Evolutionary conservation across 2,113 vertebrate genomes (phyloP).

Genomic region (Rhipidura dahli): DNA sequence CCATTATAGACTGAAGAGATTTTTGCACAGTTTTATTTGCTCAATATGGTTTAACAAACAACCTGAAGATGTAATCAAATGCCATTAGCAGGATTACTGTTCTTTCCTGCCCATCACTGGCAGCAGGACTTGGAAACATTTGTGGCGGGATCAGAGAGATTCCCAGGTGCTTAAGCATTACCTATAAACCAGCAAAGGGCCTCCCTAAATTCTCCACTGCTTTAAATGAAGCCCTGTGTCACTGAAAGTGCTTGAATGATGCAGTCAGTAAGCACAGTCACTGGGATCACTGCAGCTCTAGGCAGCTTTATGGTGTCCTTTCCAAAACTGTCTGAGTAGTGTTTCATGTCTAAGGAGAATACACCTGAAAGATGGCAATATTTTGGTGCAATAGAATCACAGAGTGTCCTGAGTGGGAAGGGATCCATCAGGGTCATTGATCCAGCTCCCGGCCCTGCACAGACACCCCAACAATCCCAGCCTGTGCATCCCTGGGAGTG

Average conservation of each 20-base stretch:
- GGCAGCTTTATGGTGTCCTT: not conserved
- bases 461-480: not conserved
- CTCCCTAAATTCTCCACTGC: not conserved
- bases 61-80: not conserved
- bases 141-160: not conserved
- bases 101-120: accelerated
- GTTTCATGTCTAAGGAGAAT: not conserved
- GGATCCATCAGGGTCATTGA: no score
- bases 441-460: not conserved
- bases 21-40: not conserved
- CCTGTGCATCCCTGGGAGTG: accelerated
- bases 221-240: not conserved
- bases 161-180: not conserved
- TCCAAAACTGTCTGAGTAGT: not conserved
- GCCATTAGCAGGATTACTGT: not conserved
- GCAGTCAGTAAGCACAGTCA: not conserved
- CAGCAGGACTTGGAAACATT: not conserved
- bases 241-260: not conserved
- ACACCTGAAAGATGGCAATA: not conserved
- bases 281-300: not conserved
- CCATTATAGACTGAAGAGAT: not conserved
- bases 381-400: not conserved
- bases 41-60: not conserved
- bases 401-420: no score
- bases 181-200: not conserved